These are phyloP conservation scores for Phymastichus coffea DNA, from an alignment of 1,140 invertebrate genomes.

Conservation along the genomic window DNA sequence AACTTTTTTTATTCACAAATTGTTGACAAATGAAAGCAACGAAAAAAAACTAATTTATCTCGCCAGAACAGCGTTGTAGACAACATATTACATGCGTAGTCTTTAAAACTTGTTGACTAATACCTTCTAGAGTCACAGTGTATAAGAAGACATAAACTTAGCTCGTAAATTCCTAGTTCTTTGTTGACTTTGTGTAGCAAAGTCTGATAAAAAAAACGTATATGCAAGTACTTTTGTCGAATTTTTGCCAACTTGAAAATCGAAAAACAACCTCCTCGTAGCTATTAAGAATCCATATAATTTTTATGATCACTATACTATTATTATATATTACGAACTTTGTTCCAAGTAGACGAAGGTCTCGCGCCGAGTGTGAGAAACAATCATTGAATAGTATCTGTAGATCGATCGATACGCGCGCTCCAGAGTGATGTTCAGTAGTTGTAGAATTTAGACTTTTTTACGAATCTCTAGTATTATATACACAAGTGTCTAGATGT, in stretches of 20 bases:
- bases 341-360: slow-evolving; percentile 1
- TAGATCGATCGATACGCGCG: no score
- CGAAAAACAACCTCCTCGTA: slow-evolving; percentile 1
- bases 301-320: no score
- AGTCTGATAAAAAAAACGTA: neutral
- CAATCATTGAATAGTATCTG: no score
- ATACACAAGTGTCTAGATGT: slow-evolving; percentile 4
- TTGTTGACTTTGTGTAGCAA: neutral
- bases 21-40: neutral
- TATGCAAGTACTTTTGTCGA: neutral
- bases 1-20: no score
- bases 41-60: neutral
- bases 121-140: neutral
- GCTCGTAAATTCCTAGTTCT: slow-evolving; percentile 9
- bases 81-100: slow-evolving; percentile 6
- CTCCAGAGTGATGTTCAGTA: no score
- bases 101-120: neutral
- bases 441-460: slow-evolving; percentile 33
- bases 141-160: slow-evolving; percentile 7
- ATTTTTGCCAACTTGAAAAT: neutral
- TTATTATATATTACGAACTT: slow-evolving; percentile 2
- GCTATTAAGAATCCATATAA: neutral
- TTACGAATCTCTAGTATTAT: slow-evolving; percentile 29
- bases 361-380: no score
- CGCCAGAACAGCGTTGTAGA: neutral